Base-by-base conservation (phyloP, 2,888 invertebrate species). In the Resseliella maxima region DNA sequence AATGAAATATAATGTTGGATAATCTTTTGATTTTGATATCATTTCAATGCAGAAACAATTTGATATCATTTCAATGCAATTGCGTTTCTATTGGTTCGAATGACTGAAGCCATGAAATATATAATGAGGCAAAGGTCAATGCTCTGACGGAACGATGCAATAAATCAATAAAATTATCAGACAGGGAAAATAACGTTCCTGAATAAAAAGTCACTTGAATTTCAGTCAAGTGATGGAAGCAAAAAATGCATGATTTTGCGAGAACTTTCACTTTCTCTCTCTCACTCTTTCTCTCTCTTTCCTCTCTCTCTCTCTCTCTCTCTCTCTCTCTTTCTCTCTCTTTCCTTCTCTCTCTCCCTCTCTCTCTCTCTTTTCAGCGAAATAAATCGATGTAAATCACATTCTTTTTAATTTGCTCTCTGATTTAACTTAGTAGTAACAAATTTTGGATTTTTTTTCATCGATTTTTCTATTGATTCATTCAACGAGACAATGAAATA, bases 81-180 rank as follows among this genome's bases (percentile, higher is more conserved):
- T 18, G 18, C 8, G 12, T 41, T 15, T 15, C 8, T 8, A 50
- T 50, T 50, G 46, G 46, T 15, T 72, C 35, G 3, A 50, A 27
- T 12, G 27, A 59, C 2, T 59, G 15, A 72, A 72, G 72, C 72
- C 31, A 21, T 35, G 35, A 72, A 41, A 41, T 15, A 31, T 15
- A 35, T 72, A 72, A 72, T 31, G 72, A 72, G 72, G 31, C 31
- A 72, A 72, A 72, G 72, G 72, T 72, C 72, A 72, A 31, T 72
- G 72, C 27, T 31, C 72, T 72, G 72, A 35, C 31, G 27, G 31
- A n/a, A n/a, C 1, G 35, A 72, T 72, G 27, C 27, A 72, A 72
- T 35, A 72, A 72, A 72, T 72, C 72, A 72, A 72, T 72, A 72
- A 59, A 59, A 31, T 3, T 27, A 24, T 3, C 59, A 59, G 59